Conservation (phyloP, 1,140 invertebrate species). For the Odontomachus brunneus region DNA sequence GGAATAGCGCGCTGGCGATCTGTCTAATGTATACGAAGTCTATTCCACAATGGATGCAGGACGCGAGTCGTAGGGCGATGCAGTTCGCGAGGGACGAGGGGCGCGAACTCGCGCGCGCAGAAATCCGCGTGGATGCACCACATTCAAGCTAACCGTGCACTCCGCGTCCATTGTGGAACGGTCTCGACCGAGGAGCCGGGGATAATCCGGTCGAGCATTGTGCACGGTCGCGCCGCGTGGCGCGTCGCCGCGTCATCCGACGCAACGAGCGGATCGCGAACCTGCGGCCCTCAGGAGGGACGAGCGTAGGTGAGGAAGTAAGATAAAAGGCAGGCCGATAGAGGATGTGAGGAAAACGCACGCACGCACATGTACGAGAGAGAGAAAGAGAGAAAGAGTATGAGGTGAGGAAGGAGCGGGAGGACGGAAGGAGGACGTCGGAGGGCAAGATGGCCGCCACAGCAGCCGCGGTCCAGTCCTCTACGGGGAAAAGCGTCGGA, state of each 20-base stretch:
- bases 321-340: slow-evolving; percentile 78
- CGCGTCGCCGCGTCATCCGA: slow-evolving; percentile 62
- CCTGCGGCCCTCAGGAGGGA: slow-evolving; percentile 2
- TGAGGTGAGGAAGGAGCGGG: slow-evolving; percentile 29
- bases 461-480: slow-evolving; percentile 68
- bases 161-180: slow-evolving; percentile 27
- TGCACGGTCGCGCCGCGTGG: slow-evolving; percentile 31
- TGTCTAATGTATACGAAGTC: background rate
- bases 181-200: slow-evolving; percentile 5
- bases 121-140: background rate
- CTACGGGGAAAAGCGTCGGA: slow-evolving; percentile 78
- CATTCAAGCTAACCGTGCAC: slow-evolving; percentile 37
- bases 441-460: slow-evolving; percentile 73
- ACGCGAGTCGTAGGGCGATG: background rate
- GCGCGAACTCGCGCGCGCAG: background rate
- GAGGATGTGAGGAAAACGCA: slow-evolving; percentile 31
- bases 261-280: slow-evolving; percentile 54
- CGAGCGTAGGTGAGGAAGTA: slow-evolving; percentile 72
- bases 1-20: slow-evolving; percentile 10
- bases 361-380: background rate
- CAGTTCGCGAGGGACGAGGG: too few relatives aligned
- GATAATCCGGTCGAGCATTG: slow-evolving; percentile 50
- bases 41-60: slow-evolving; percentile 23
- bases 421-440: slow-evolving; percentile 53
- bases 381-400: slow-evolving; percentile 23